Evolutionary conservation across 2,888 invertebrate genomes (phyloP).

Genomic region (Polydrusus pterygomalis): DNA sequence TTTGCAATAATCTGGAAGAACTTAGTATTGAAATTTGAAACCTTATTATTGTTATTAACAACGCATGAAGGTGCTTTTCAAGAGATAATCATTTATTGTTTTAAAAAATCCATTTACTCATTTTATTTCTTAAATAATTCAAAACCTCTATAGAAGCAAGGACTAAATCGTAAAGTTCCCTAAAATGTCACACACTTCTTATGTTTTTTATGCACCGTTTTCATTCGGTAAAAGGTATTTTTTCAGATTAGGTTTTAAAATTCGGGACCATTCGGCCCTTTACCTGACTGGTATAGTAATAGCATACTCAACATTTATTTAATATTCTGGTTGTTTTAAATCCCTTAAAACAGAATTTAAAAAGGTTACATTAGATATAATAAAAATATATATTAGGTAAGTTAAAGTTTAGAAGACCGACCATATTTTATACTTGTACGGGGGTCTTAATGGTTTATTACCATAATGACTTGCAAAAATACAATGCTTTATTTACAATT

Average conservation of each 20-base stretch:
- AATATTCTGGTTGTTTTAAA: background rate
- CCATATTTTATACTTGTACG: too few species aligned
- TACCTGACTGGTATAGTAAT: slow-evolving; percentile 8
- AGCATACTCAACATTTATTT: background rate
- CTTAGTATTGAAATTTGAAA: too few species aligned
- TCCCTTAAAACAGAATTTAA: too few species aligned
- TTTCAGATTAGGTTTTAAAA: slow-evolving; percentile 12
- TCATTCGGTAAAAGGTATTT: slow-evolving; percentile 12
- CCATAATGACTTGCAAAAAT: too few species aligned
- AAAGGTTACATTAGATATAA: too few species aligned
- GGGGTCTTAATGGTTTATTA: too few species aligned
- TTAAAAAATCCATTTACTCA: background rate
- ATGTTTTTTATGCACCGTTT: slow-evolving; percentile 12
- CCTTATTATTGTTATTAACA: too few species aligned
- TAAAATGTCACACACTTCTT: background rate
- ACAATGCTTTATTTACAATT: too few species aligned
- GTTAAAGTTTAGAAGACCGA: too few species aligned
- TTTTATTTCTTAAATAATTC: slow-evolving; percentile 17
- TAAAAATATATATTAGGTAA: too few species aligned
- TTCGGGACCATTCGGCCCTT: background rate
- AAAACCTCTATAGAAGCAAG: background rate
- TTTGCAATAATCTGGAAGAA: too few species aligned
- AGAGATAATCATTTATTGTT: background rate
- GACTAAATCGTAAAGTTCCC: background rate
- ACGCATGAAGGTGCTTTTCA: too few species aligned